These are phyloP conservation scores for Polypedilum pembai DNA, from an alignment of 1,140 invertebrate species.

Conservation along the genomic window DNA sequence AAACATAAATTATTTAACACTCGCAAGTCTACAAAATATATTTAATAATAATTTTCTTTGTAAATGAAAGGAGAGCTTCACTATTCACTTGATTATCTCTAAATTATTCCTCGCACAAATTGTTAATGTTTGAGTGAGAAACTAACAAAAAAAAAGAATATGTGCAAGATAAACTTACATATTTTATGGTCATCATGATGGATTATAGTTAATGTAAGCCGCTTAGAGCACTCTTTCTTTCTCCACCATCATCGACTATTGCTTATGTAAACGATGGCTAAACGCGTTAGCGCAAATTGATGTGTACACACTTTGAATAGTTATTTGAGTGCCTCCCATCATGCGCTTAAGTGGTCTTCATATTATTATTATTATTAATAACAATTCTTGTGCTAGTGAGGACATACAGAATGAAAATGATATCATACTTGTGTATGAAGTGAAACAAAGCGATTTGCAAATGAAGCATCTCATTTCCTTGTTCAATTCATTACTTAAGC, in stretches of 20 bases:
- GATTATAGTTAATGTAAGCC: neutral
- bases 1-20: neutral
- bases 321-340: conserved; percentile 16
- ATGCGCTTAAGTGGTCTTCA: conserved; percentile 10
- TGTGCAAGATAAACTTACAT: neutral
- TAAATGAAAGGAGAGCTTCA: neutral
- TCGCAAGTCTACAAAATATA: neutral
- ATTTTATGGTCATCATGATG: conserved; percentile 12
- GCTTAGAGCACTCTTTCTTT: neutral
- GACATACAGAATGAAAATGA: neutral
- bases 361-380: neutral
- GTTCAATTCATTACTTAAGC: too few relatives aligned
- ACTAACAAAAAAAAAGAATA: neutral
- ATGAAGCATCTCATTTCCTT: neutral
- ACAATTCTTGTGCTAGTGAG: neutral
- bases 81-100: neutral
- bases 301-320: conserved; percentile 8
- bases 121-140: neutral
- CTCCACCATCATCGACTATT: neutral
- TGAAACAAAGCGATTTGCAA: conserved; percentile 7
- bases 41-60: neutral
- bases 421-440: neutral
- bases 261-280: neutral
- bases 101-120: neutral
- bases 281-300: conserved; percentile 16